These are phyloP conservation scores for Macaria liturata DNA, from an alignment of 2,888 invertebrate species.

Conservation along the genomic window DNA sequence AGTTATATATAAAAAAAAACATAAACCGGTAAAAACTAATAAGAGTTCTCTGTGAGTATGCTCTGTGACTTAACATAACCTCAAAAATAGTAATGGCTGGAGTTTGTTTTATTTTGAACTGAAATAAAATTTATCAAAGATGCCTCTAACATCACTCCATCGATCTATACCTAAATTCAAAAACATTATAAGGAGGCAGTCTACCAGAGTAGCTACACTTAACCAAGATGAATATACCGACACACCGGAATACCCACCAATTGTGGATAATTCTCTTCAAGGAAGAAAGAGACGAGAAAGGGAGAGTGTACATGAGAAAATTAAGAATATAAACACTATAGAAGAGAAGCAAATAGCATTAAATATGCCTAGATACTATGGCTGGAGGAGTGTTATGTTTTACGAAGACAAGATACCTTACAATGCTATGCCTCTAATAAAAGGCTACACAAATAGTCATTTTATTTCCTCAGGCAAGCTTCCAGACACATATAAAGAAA, in stretches of 20 bases:
- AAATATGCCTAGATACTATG: slow-evolving; percentile 92
- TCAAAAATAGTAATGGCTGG: not conserved
- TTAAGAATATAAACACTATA: slow-evolving; percentile 86
- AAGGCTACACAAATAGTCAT: slow-evolving; percentile 91
- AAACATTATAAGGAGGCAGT: slow-evolving; percentile 44
- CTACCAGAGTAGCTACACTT: slow-evolving; percentile 55
- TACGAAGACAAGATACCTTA: slow-evolving; percentile 85
- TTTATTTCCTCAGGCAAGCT: slow-evolving; percentile 83
- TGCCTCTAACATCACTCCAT: slow-evolving; percentile 62
- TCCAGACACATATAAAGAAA: slow-evolving; percentile 83
- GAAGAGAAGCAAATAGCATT: slow-evolving; percentile 93
- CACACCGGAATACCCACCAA: slow-evolving; percentile 82
- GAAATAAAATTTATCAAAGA: slow-evolving; percentile 38
- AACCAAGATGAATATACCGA: slow-evolving; percentile 71
- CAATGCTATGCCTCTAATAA: slow-evolving; percentile 86
- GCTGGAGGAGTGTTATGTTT: slow-evolving; percentile 86
- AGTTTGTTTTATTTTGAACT: slow-evolving; percentile 7
- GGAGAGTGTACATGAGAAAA: slow-evolving; percentile 79
- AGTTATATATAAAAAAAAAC: no score
- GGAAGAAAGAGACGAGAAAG: slow-evolving; percentile 74
- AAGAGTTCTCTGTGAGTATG: no score
- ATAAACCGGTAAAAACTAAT: no score
- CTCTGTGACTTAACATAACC: no score
- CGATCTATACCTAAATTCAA: slow-evolving; percentile 63
- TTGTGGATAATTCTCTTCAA: slow-evolving; percentile 82